phyloP scores from a whole-genome alignment of 2,797 vertebrate genomes.

The Hydrolagus colliei region DNA sequence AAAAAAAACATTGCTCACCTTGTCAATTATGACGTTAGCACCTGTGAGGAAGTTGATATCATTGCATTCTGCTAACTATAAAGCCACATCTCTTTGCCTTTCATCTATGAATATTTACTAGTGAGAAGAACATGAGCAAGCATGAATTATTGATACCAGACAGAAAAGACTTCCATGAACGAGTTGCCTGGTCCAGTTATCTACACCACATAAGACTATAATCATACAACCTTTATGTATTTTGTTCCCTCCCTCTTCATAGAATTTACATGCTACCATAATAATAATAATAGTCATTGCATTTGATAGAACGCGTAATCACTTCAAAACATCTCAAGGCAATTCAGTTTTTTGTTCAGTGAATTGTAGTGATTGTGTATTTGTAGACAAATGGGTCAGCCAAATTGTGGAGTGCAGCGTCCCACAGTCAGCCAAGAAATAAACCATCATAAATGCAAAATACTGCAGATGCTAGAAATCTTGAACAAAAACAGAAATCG shows the following conservation, averaged over 20 bases:
- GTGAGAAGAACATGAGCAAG: not conserved
- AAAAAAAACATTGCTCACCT: conserved; percentile 33
- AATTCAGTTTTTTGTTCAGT: no score
- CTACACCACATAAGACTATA: not conserved
- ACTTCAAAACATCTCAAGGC: no score
- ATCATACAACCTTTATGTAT: not conserved
- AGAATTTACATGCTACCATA: not conserved
- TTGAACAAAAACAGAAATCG: no score
- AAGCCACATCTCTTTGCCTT: not conserved
- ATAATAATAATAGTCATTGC: no score
- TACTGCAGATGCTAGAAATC: no score
- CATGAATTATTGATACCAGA: conserved; percentile 8
- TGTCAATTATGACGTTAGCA: conserved; percentile 37
- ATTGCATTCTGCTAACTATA: not conserved
- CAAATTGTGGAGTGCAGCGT: no score
- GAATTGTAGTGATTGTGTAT: no score
- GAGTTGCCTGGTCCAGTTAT: not conserved
- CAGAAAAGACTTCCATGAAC: no score
- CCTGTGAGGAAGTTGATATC: conserved; percentile 25
- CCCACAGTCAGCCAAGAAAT: no score
- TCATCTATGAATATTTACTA: conserved; percentile 17
- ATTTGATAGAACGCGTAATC: no score
- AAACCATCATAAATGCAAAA: no score
- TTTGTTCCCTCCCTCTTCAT: not conserved
- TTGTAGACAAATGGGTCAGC: no score